Base-by-base conservation (phyloP, 2,797 vertebrate species). In the Hypotaenidia philippensis region DNA sequence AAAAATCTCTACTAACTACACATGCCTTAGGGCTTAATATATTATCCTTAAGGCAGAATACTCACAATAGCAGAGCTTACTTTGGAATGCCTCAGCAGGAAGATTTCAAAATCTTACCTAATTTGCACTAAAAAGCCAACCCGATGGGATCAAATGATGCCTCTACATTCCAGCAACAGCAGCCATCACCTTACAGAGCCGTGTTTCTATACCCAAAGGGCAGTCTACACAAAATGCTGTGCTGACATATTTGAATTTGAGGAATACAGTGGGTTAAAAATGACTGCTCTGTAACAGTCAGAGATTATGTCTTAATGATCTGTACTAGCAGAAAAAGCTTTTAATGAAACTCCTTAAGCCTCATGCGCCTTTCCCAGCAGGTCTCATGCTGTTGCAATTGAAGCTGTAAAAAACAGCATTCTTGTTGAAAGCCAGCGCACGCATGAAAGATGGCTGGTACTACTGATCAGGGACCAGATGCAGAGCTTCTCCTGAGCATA, bases 121-220 rank as follows among this genome's bases (percentile, higher is more conserved):
- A 87, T 87, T 83, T 84, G 25, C 71, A 80, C 68, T 82, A 78
- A 87, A 93, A 95, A 79, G 49, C n/a, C 60, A 87, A 61, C 53
- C 45, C 29, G 53, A 76, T 26, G 13, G 29, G 40, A 74, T 90
- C 82, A 94, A 80, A 64, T 26, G 9, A 44, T 47, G 27, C 34
- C n/a, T 87, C 21, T 57, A 71, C 29, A 44, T 83, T 70, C 44
- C 63, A 57, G 25, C 32, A 63, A 44, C 14, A 66, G 66, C 3
- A 11, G 38, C 13, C 53, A 87, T 49, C n/a, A 13, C 7, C 1
- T 52, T 60, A 70, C 19, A 84, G 34, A 90, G 32, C 20, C 16
- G 7, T 14, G 4, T 53, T 93, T 74, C 63, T 68, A 44, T 34
- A 78, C 7, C 10, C 26, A 61, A 81, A 89, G 8, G 36, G 21